These are phyloP conservation scores for Pyrgilauda ruficollis DNA, from an alignment of 2,113 vertebrate genomes.

Conservation along the genomic window DNA sequence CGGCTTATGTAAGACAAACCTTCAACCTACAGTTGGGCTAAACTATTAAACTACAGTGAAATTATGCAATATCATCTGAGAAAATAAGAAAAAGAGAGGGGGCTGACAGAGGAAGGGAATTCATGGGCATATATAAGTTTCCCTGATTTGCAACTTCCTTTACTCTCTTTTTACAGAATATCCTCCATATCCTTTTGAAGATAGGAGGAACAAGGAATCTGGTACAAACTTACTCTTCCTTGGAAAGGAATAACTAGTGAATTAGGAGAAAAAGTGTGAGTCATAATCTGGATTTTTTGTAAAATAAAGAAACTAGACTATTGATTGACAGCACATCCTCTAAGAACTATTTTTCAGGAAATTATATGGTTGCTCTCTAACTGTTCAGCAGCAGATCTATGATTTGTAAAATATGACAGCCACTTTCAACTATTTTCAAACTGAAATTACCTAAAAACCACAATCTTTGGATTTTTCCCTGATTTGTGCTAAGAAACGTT, in stretches of 20 bases:
- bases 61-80: neutral
- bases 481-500: neutral
- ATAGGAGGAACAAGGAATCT: neutral
- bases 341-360: conserved; percentile 2
- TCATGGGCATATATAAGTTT: neutral
- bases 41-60: neutral
- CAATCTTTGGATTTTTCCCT: neutral
- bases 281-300: neutral
- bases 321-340: neutral
- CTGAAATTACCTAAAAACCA: neutral
- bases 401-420: neutral
- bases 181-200: neutral
- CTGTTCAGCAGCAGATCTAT: neutral
- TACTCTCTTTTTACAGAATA: neutral
- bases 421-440: conserved; percentile 26
- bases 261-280: neutral
- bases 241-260: neutral
- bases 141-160: neutral
- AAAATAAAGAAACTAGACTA: neutral
- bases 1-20: neutral
- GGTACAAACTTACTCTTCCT: neutral
- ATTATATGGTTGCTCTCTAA: neutral
- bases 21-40: neutral
- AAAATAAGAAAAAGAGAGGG: neutral
- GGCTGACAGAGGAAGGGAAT: neutral